Evolutionary conservation across 2,888 invertebrate genomes (phyloP), one percentile per base, ranked within the genome.

Genomic region (Hesperia comma): DNA sequence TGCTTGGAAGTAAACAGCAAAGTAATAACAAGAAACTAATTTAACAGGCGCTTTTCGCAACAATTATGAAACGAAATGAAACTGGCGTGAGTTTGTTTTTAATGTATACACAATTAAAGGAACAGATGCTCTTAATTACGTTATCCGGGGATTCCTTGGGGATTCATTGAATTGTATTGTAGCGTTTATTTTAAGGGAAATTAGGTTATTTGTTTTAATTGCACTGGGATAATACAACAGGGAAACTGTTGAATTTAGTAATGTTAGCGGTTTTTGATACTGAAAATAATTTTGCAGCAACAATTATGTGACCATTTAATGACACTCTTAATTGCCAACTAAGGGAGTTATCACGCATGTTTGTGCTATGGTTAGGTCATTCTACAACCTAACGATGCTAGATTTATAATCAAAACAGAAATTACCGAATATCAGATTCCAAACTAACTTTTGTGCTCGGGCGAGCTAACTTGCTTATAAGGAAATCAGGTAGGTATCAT

Each of bases 91-190:
- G 41, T 53, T 58, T 64, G 58, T 58, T 64, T 64, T 64, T 58
- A 64, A 64, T 64, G 63, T 57, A 57, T 63, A 63, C 57, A 63
- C 64, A 64, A 64, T 64, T 64, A 64, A 58, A 64, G 17, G 57
- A 58, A 51, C 57, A 64, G 63, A 64, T 64, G 63, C 5, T 57
- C 57, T 53, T 64, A 58, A 64, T 64, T 64, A 58, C 15, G 32
- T 64, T 64, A 53, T 64, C 63, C 53, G 40, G 41, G 41, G 57
- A 58, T 64, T 58, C 63, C 51, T 58, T 7, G 10, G 63, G 51
- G 63, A 64, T 58, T 58, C 37, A 64, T 64, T 53, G 40, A 58
- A 64, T 57, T 53, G 51, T 64, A 26, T 51, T 58, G 57, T 17
- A 41, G 51, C 58, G 40, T 64, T 53, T 58, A 43, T 58, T 40